Conservation (phyloP, 2,888 invertebrate genomes). For the Volucella bombylans region DNA sequence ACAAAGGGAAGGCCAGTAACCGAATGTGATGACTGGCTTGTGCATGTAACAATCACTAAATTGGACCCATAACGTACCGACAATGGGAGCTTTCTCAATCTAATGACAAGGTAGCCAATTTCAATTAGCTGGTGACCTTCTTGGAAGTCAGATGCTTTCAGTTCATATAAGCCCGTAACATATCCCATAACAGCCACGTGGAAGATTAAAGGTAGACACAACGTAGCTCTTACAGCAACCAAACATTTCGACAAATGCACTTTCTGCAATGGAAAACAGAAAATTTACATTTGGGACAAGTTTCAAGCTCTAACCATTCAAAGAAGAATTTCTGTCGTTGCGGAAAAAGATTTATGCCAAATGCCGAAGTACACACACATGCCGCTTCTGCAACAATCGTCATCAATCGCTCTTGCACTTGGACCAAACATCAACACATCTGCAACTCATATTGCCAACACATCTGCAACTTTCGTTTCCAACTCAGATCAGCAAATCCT, state of each 20-base stretch:
- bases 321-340: no score
- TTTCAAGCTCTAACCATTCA: not conserved
- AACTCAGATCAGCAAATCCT: conserved; percentile 24
- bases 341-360: no score
- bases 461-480: not conserved
- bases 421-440: not conserved
- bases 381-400: no score
- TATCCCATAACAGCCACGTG: not conserved
- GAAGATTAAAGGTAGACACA: not conserved
- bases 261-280: not conserved
- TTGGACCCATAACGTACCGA: conserved; percentile 23
- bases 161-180: no score
- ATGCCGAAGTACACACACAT: no score
- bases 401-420: not conserved
- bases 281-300: not conserved
- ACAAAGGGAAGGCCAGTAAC: conserved; percentile 31
- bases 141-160: no score
- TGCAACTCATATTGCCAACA: not conserved
- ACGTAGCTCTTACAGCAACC: not conserved
- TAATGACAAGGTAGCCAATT: no score
- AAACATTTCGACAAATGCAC: not conserved
- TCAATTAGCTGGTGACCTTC: no score
- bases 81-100: conserved; percentile 34
- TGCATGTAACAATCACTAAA: conserved; percentile 38
- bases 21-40: conserved; percentile 48